These are phyloP conservation scores for Myoxocephalus aenaeus DNA, from an alignment of 2,797 vertebrate species.

Conservation along the genomic window DNA sequence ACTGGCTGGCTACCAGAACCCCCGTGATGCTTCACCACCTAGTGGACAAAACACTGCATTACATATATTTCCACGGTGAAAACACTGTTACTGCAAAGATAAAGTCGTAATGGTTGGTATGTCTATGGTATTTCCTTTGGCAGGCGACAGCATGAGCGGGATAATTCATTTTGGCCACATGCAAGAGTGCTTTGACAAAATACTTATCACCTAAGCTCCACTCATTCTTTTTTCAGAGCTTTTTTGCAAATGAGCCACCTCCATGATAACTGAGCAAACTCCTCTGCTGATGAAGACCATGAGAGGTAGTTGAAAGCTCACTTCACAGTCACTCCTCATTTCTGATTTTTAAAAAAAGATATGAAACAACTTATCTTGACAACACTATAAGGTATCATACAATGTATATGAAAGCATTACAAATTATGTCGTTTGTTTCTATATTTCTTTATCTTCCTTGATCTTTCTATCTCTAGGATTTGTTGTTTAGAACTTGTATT, in stretches of 20 bases:
- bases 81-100: not conserved
- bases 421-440: not conserved
- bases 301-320: not conserved
- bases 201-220: not conserved
- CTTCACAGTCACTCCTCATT: no score
- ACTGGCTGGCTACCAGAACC: conserved; percentile 68
- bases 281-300: not conserved
- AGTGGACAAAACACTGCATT: conserved; percentile 59
- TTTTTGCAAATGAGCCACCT: not conserved
- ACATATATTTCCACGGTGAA: not conserved
- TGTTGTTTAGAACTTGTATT: not conserved
- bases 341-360: not conserved
- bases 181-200: not conserved
- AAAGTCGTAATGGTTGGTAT: not conserved
- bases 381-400: not conserved
- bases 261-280: not conserved
- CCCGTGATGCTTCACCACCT: conserved; percentile 78
- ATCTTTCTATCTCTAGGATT: not conserved
- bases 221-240: not conserved
- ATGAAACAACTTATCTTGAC: no score
- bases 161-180: not conserved
- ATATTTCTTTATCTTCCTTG: not conserved
- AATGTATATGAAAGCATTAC: not conserved
- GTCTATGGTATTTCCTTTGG: not conserved
- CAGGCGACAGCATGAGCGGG: not conserved